Conservation (phyloP, 2,888 invertebrate genomes). For the Escarpia spicata region DNA sequence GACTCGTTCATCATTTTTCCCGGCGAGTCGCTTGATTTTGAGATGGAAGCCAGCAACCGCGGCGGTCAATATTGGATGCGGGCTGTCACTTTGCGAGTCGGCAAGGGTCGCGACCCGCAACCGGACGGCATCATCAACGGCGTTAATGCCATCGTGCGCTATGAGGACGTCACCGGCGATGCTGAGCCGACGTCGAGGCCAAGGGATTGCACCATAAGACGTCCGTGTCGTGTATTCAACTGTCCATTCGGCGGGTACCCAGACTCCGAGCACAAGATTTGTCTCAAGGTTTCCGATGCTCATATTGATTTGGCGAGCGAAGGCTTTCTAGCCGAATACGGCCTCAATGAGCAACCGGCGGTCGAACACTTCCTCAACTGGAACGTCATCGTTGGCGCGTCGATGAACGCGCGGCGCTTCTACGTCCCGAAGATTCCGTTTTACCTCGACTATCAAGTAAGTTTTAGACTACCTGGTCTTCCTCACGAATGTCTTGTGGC, state of each 20-base stretch:
- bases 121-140: conserved; percentile 5
- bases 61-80: conserved; percentile 35
- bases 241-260: conserved; percentile 34
- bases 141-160: conserved; percentile 20
- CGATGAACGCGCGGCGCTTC: conserved; percentile 24
- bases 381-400: conserved; percentile 17
- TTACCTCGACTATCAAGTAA: background rate
- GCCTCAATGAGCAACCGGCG: background rate
- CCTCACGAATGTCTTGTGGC: no score
- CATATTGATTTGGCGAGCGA: background rate
- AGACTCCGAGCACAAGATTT: conserved; percentile 24
- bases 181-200: background rate
- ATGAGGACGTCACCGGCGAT: conserved; percentile 6
- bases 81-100: conserved; percentile 21
- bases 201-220: background rate
- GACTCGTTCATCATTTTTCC: conserved; percentile 34
- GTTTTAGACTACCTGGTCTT: background rate
- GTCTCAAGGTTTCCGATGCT: conserved; percentile 19
- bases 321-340: background rate
- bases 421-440: conserved; percentile 8
- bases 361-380: conserved; percentile 30
- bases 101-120: background rate
- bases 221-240: conserved; percentile 29
- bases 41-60: conserved; percentile 22
- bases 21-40: conserved; percentile 38